These are phyloP conservation scores for Hycleus cichorii DNA, from an alignment of 1,140 invertebrate genomes.

Conservation along the genomic window DNA sequence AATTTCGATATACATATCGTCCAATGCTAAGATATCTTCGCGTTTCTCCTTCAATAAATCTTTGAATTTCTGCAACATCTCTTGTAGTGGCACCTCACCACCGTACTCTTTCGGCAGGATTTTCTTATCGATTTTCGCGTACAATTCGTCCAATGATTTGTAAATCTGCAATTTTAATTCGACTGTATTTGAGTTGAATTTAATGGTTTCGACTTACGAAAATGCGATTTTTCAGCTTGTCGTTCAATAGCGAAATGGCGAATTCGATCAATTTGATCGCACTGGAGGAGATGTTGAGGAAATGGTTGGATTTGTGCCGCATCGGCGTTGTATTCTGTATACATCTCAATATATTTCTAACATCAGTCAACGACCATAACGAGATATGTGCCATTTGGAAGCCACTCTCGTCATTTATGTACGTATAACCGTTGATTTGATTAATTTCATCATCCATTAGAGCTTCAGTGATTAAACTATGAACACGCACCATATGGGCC, in stretches of 20 bases:
- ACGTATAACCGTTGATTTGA: conserved; percentile 68
- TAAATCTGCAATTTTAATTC: conserved; percentile 51
- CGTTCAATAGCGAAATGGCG: conserved; percentile 65
- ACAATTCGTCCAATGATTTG: conserved; percentile 59
- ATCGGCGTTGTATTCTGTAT: conserved; percentile 82
- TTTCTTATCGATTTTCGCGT: conserved; percentile 58
- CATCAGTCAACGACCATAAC: conserved; percentile 71
- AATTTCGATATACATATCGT: conserved; percentile 71
- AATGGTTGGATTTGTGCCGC: conserved; percentile 77
- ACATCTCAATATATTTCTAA: conserved; percentile 68
- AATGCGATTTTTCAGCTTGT: conserved; percentile 70
- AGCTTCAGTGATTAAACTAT: conserved; percentile 67
- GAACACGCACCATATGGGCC: conserved; percentile 66
- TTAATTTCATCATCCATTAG: conserved; percentile 74
- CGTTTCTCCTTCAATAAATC: conserved; percentile 54
- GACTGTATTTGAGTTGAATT: no score
- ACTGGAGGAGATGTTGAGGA: conserved; percentile 71
- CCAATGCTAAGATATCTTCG: conserved; percentile 60
- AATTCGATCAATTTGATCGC: conserved; percentile 74
- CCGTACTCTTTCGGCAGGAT: conserved; percentile 82
- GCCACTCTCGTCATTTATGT: conserved; percentile 77
- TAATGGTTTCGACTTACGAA: conserved; percentile 47
- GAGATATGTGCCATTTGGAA: conserved; percentile 74
- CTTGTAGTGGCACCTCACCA: conserved; percentile 63
- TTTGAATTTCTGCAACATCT: conserved; percentile 74